phyloP scores from a whole-genome alignment of 2,113 vertebrate species.

The Lates calcarifer region DNA sequence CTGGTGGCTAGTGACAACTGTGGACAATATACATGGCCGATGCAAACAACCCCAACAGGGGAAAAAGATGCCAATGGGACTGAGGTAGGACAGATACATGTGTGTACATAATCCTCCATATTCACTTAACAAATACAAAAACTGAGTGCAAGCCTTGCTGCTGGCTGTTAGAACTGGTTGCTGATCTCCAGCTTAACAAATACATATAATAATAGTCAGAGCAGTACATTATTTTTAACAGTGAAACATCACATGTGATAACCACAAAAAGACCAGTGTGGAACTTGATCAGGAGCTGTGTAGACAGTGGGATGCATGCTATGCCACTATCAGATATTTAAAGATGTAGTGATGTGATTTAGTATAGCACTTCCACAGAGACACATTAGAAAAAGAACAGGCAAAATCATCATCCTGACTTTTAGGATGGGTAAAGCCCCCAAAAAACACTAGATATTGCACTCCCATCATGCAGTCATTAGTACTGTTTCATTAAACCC shows the following conservation, averaged over 20 bases:
- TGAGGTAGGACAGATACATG: conserved; percentile 63
- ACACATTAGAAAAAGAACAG: not conserved
- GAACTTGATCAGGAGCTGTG: conserved; percentile 35
- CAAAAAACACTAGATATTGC: not conserved
- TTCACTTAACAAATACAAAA: conserved; percentile 13
- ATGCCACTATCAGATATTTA: conserved; percentile 44
- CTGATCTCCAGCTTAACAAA: conserved; percentile 21
- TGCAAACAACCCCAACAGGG: not conserved
- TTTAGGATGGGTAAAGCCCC: not conserved
- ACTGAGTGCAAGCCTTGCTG: not conserved
- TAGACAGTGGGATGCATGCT: not conserved
- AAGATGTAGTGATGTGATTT: conserved; percentile 17
- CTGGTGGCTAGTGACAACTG: conserved; percentile 89
- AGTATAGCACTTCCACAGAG: not conserved
- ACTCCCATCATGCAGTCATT: not conserved
- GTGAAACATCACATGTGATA: not conserved
- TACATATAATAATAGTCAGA: not conserved
- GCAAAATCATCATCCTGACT: not conserved
- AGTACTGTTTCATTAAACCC: too few species aligned
- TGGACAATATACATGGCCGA: conserved; percentile 53
- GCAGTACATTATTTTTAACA: conserved; percentile 34
- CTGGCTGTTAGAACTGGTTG: not conserved
- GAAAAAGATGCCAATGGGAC: conserved; percentile 65
- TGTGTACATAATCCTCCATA: not conserved
- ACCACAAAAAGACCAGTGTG: conserved; percentile 10